Evolutionary conservation across 2,888 invertebrate genomes (phyloP).

Genomic region (Steinernema hermaphroditum): DNA sequence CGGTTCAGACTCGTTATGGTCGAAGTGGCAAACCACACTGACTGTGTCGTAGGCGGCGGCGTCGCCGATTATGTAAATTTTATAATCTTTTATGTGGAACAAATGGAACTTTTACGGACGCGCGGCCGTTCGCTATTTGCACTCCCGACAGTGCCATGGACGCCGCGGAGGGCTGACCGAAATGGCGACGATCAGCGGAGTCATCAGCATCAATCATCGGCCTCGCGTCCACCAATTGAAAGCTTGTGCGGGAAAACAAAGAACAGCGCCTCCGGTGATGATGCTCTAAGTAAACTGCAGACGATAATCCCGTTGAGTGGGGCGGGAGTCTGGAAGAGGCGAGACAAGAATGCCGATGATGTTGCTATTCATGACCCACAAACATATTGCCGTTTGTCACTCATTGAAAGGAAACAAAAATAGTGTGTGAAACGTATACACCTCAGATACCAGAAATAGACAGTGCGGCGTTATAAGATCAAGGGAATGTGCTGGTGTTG

Average conservation of each 20-base stretch:
- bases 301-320: too few species aligned
- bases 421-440: too few species aligned
- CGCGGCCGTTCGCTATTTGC: conserved; percentile 25
- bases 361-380: too few species aligned
- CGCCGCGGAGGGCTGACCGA: neutral
- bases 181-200: neutral
- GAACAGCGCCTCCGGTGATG: neutral
- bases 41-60: neutral
- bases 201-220: neutral
- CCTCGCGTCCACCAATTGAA: neutral
- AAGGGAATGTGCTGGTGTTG: too few species aligned
- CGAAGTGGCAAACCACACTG: neutral
- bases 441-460: too few species aligned
- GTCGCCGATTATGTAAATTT: conserved; percentile 27
- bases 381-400: too few species aligned
- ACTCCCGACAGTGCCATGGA: conserved; percentile 10
- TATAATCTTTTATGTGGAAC: conserved; percentile 28
- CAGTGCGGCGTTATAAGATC: too few species aligned
- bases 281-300: neutral
- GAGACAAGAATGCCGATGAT: too few species aligned
- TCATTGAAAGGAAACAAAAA: too few species aligned
- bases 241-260: neutral
- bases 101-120: conserved; percentile 28
- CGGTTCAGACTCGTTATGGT: neutral
- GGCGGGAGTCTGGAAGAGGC: too few species aligned